Conservation (phyloP, 2,113 vertebrate species). For the Vireo altiloquus region DNA sequence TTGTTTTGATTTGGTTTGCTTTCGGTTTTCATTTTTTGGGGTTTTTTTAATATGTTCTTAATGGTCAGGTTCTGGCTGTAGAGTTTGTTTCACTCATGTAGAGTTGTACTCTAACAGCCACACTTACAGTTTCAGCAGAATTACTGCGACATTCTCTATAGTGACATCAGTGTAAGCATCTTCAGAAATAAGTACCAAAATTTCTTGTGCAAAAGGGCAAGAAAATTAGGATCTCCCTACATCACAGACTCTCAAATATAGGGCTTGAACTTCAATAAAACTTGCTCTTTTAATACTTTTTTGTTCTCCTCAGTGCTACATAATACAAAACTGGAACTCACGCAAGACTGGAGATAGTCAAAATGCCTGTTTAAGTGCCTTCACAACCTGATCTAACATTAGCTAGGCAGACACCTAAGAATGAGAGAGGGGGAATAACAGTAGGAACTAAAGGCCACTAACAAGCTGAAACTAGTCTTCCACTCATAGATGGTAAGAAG, state of each 20-base stretch:
- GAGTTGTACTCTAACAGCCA: neutral
- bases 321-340: neutral
- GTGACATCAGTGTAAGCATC: neutral
- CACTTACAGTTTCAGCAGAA: neutral
- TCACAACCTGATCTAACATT: neutral
- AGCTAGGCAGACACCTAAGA: neutral
- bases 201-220: neutral
- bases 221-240: neutral
- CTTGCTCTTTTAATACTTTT: neutral
- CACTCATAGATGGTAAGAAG: neutral
- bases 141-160: neutral
- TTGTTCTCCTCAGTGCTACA: neutral
- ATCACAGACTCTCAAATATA: neutral
- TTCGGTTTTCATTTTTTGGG: rapidly evolving
- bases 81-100: neutral
- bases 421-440: neutral
- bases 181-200: neutral
- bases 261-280: neutral
- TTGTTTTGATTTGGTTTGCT: neutral
- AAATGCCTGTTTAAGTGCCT: neutral
- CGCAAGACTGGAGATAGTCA: neutral
- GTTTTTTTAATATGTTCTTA: neutral
- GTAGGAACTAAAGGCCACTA: neutral
- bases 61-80: neutral
- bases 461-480: neutral